Evolutionary conservation across 2,113 vertebrate genomes (phyloP).

Genomic region (Neodontobutis hainanensis): DNA sequence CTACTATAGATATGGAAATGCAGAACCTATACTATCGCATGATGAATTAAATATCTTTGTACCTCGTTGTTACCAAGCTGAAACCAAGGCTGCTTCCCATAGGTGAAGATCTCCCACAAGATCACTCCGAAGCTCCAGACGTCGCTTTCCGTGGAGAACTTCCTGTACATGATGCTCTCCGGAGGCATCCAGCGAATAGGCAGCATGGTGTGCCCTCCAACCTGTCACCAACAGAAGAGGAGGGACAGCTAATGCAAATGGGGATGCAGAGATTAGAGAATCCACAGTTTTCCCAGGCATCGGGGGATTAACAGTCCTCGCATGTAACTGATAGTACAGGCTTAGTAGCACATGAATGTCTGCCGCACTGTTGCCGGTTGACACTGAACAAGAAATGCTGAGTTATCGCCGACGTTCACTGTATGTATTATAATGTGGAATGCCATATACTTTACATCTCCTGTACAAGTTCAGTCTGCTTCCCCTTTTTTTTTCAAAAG

Average conservation of each 20-base stretch:
- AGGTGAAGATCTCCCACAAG: constrained; percentile 99
- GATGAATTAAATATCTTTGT: constrained; percentile 29
- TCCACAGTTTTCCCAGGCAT: constrained; percentile 21
- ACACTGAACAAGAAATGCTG: constrained; percentile 35
- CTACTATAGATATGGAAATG: not conserved
- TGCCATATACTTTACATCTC: constrained; percentile 22
- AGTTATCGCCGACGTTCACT: constrained; percentile 41
- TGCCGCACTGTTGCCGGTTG: constrained; percentile 21
- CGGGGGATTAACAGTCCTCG: constrained; percentile 55
- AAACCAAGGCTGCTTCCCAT: constrained; percentile 98
- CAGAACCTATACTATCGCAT: not conserved
- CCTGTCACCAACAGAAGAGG: constrained; percentile 72
- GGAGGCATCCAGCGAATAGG: constrained; percentile 99
- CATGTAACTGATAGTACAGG: constrained; percentile 41
- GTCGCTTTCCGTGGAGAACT: constrained; percentile 97
- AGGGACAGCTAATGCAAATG: constrained; percentile 25
- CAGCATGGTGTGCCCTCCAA: constrained; percentile 98
- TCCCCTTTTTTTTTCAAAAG: constrained; percentile 9
- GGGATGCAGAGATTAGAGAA: constrained; percentile 32
- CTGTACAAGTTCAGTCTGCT: constrained; percentile 31
- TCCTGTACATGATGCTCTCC: constrained; percentile 99
- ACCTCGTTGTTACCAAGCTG: constrained; percentile 99
- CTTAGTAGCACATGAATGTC: constrained; percentile 51
- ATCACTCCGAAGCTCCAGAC: constrained; percentile 99
- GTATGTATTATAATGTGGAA: constrained; percentile 13